Evolutionary conservation across 2,113 vertebrate species (phyloP), one percentile per base, ranked within the genome.

Genomic region (Lepidothrix coronata): DNA sequence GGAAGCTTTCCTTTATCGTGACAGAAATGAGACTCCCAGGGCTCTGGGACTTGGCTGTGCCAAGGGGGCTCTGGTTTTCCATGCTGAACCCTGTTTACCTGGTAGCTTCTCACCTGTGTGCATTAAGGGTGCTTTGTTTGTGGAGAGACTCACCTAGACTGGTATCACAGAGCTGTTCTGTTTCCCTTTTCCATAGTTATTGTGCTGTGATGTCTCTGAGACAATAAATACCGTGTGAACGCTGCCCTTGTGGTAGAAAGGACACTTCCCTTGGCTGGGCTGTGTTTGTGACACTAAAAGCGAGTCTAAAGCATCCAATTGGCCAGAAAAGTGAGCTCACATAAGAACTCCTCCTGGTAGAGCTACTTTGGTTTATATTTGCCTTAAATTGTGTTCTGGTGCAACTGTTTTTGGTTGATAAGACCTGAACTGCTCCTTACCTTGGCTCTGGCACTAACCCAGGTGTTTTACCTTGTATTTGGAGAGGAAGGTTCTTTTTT

Each of bases 401-500:
- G 70, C 57, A 75, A 73, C 61, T 61, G 31, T 39, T 85, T 54
- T 55, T 54, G 62, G 49, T 59, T 83, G 89, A n/a, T 96, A 70
- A 88, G 75, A 41, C 55, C 83, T 81, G 62, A 81, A 65, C 57
- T 46, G 13, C 3, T 31, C 21, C 5, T 93, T 85, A 81, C 83
- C n/a, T 95, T n/a, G 55, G 68, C 57, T 78, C 57, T 87, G 90
- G 72, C 23, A 41, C 88, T 76, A 90, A 17, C 68, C n/a, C 65
- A 35, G 3, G 1, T 81, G 72, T 90, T 92, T 78, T 37, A 52
- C 95, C 88, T 86, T 88, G 65, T 59, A 11, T 66, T 85, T 63
- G 62, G 62, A 89, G 48, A 84, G 68, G 72, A 91, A 74, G 75
- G 65, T 85, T 93, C 55, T 94, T 91, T 84, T 49, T 84, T 49